These are phyloP conservation scores for Scaptomyza caliginosa DNA, from an alignment of 2,888 invertebrate genomes.

Conservation along the genomic window DNA sequence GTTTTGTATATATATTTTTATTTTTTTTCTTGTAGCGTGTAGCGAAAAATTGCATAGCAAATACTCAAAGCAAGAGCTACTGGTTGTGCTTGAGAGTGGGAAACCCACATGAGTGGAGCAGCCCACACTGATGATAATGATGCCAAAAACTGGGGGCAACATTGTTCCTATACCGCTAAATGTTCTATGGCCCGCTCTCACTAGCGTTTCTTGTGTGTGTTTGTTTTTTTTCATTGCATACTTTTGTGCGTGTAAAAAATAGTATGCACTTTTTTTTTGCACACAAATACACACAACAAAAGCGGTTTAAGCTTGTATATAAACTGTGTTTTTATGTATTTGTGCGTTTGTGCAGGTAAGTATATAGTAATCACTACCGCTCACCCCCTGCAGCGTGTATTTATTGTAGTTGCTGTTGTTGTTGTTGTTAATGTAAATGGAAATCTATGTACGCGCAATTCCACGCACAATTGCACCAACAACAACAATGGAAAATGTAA, in stretches of 20 bases:
- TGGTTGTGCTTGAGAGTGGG: background rate
- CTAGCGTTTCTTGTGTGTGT: conserved; percentile 15
- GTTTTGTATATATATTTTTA: conserved; percentile 26
- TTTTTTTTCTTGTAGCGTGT: conserved; percentile 35
- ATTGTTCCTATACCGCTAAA: background rate
- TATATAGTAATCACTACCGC: conserved; percentile 15
- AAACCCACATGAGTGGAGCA: background rate
- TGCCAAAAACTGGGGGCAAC: conserved; percentile 21
- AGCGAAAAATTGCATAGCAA: conserved; percentile 68
- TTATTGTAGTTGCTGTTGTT: conserved; percentile 33
- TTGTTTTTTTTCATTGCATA: conserved; percentile 48
- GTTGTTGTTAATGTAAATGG: conserved; percentile 59
- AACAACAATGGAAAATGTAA: conserved; percentile 54
- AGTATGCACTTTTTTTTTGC: conserved; percentile 54
- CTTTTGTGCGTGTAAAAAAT: conserved; percentile 72
- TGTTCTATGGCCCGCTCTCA: background rate
- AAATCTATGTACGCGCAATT: conserved; percentile 56
- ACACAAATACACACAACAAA: conserved; percentile 22
- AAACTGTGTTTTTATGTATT: conserved; percentile 25
- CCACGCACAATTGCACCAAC: conserved; percentile 62
- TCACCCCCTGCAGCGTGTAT: conserved; percentile 1
- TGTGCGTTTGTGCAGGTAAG: background rate
- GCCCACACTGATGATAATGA: conserved; percentile 33
- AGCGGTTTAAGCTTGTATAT: conserved; percentile 52
- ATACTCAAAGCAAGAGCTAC: conserved; percentile 53